Base-by-base conservation (phyloP, 2,797 vertebrate species). In the Scarus forsteni region DNA sequence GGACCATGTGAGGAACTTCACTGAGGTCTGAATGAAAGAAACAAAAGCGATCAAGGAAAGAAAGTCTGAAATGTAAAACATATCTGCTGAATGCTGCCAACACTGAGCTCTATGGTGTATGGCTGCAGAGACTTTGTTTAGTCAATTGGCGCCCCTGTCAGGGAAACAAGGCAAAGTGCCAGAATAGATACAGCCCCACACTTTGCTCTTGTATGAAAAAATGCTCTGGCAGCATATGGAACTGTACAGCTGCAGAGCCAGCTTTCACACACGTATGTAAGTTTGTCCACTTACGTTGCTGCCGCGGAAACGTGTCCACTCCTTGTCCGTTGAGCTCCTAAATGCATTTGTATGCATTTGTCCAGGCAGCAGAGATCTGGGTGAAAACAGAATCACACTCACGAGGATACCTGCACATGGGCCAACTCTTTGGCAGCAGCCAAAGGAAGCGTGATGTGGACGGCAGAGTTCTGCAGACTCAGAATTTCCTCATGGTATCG, bases 321-420 rank as follows among this genome's bases (percentile, higher is more conserved):
- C 97, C 97, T 96, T 96, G 95, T 98, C 96, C 97, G 96, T 96
- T 96, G 95, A 94, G 96, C 96, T 96, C 97, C 96, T 95, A 98
- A 99, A 98, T 98, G 96, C 98, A 99, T 99, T 97, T 99, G 98
- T 98, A 94, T 97, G 96, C 98, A 99, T 99, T 94, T 97, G 98
- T 97, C 97, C 97, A 90, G 93, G 95, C 96, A 96, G 96, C 96
- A 94, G 94, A 94, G 95, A 86, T 95, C 96, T 95, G 94, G 94
- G 92, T 94, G 95, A 96, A 98, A 97, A 93, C 93, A 94, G 95
- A 96, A 96, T 95, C 92, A 93, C 92, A 77, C 93, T 90, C 91
- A 81, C 85, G 90, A 88, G 84, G 89, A 94, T 86, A 91, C 85
- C 89, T 90, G 91, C 83, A 93, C 96, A 95, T 95, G 90, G 94